Base-by-base conservation (phyloP, 2,113 vertebrate species). In the Eulacestoma nigropectus region DNA sequence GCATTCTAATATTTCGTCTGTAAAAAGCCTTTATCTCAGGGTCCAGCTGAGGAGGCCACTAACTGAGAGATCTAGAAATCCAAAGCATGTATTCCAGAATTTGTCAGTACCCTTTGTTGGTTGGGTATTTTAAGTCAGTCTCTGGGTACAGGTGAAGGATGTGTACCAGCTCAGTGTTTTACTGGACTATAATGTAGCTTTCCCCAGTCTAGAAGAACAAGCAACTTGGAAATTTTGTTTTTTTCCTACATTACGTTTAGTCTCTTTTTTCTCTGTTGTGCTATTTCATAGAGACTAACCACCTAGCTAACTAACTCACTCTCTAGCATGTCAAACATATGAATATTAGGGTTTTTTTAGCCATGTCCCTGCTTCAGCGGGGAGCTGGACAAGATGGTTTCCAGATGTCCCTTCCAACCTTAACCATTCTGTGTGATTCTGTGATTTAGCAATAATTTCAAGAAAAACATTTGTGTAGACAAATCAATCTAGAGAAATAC, bases 31-130 rank as follows among this genome's bases (percentile, higher is more conserved):
- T 62, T 63, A 47, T 70, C 13, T 5, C 30, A 44, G 6, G 5
- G 8, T 79, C 37, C 21, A 65, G 0, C 0, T 50, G 13, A 50
- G 4, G 2, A 37, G 13, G 2, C 2, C 10, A 12, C 2, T 46
- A 73, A 7, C 27, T 67, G 23, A 49, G 11, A 84, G 49, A 60
- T 9, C 1, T 59, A 41, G 44, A 89, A 81, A 44, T 59, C 21
- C 20, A 37, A 65, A 84, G 7, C 0, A 59, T 16, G 17, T 63
- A 22, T 67, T 75, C 7, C 21, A 62, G 32, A 46, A 76, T 47
- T 49, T 89, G 2, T 41, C 16, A 30, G 18, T 14, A 52, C 4
- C 2, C 55, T 53, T 68, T 41, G 13, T 44, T 35, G 12, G 2
- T 3, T 63, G 7, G 0, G 7, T 73, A 8, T 37, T 85, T 87